Evolutionary conservation across 2,113 vertebrate species (phyloP).

Genomic region (Cettia cetti): DNA sequence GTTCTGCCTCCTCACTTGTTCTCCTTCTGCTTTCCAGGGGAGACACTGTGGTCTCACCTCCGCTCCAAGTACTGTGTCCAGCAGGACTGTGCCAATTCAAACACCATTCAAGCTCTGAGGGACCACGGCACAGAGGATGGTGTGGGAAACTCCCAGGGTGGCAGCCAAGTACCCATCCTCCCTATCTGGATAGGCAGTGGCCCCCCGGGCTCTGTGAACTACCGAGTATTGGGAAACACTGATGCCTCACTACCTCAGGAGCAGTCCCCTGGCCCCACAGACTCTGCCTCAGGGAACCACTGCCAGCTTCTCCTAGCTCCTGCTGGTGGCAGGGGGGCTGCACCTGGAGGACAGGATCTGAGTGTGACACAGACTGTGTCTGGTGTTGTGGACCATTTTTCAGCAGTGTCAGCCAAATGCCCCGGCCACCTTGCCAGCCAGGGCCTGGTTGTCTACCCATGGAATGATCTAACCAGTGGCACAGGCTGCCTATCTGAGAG

Average conservation of each 20-base stretch:
- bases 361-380: neutral
- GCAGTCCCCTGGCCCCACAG: neutral
- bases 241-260: neutral
- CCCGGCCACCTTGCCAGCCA: neutral
- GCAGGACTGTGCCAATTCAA: constrained; percentile 52
- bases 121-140: neutral
- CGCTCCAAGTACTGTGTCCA: constrained; percentile 58
- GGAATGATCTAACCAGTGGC: neutral
- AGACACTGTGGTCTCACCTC: constrained; percentile 88
- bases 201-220: neutral
- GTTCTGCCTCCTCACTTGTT: neutral
- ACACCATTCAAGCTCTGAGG: constrained; percentile 58
- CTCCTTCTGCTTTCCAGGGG: constrained; percentile 71
- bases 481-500: rapidly evolving
- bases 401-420: neutral
- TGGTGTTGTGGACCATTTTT: neutral
- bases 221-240: neutral
- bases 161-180: neutral
- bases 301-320: neutral
- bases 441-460: neutral
- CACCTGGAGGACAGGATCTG: neutral
- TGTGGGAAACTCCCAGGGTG: neutral
- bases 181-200: neutral
- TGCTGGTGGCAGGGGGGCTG: neutral
- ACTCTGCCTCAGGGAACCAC: neutral